Percentiles rank a stretch among this genome's conserved stretches.
Evolutionary conservation across 2,113 vertebrate genomes (phyloP).

Genomic region (Callipepla californica): DNA sequence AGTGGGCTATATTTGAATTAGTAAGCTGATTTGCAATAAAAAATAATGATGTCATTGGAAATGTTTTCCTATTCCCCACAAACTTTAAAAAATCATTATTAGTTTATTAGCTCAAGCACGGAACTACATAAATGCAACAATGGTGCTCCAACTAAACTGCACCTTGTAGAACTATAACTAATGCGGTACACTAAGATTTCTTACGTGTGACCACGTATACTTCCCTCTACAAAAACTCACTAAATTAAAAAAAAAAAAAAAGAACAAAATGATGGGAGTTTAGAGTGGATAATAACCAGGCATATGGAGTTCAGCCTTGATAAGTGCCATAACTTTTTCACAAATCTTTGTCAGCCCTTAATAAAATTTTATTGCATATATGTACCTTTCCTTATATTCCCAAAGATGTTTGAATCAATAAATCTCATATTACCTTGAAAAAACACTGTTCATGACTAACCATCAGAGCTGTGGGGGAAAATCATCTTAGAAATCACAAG

Average conservation of each 20-base stretch:
- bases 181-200: background rate
- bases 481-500: background rate
- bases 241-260: background rate
- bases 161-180: background rate
- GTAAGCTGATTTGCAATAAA: background rate
- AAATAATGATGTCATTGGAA: background rate
- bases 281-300: background rate
- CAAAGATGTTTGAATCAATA: background rate
- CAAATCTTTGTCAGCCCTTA: background rate
- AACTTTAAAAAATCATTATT: background rate
- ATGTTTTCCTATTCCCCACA: background rate
- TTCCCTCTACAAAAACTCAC: background rate
- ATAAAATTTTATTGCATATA: background rate
- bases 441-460: background rate
- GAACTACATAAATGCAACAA: background rate
- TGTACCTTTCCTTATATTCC: background rate
- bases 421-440: background rate
- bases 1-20: background rate
- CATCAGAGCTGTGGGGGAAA: background rate
- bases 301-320: background rate
- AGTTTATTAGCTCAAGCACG: background rate
- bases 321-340: background rate
- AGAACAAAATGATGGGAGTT: background rate
- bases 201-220: accelerated
- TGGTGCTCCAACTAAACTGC: background rate